A percentile compares a stretch with the other conserved stretches of the same genome.
Evolutionary conservation across 2,113 vertebrate species (phyloP).

Genomic region (Tragelaphus buxtoni): DNA sequence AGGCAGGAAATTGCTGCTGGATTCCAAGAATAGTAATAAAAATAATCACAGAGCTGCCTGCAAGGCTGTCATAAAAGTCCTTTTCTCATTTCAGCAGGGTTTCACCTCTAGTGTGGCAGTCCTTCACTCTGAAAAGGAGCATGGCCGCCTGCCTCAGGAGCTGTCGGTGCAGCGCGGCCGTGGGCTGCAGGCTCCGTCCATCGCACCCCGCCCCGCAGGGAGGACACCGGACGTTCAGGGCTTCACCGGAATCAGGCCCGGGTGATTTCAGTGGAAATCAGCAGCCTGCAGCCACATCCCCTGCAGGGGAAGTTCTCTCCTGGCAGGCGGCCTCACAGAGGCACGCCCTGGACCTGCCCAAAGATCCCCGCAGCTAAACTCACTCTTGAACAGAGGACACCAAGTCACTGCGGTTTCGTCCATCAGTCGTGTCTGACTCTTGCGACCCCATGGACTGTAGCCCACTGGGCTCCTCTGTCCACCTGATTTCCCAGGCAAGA

Average conservation of each 20-base stretch:
- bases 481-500: background rate
- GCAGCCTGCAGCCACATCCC: constrained; percentile 42
- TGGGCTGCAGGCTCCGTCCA: background rate
- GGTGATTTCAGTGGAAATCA: constrained; percentile 56
- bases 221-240: background rate
- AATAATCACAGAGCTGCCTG: background rate
- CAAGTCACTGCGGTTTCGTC: background rate
- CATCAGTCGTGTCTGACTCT: background rate
- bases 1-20: constrained; percentile 45
- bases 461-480: background rate
- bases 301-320: constrained; percentile 1
- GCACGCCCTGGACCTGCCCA: background rate
- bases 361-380: background rate
- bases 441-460: background rate
- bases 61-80: background rate
- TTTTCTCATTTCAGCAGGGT: constrained; percentile 10
- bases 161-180: background rate
- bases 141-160: background rate
- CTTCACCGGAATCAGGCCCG: background rate
- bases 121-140: background rate
- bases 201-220: background rate
- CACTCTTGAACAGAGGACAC: background rate
- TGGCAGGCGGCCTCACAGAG: background rate
- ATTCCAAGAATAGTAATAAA: constrained; percentile 21
- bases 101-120: background rate